Base-by-base conservation (phyloP, 1,140 invertebrate genomes). In the Tachypleus tridentatus region DNA sequence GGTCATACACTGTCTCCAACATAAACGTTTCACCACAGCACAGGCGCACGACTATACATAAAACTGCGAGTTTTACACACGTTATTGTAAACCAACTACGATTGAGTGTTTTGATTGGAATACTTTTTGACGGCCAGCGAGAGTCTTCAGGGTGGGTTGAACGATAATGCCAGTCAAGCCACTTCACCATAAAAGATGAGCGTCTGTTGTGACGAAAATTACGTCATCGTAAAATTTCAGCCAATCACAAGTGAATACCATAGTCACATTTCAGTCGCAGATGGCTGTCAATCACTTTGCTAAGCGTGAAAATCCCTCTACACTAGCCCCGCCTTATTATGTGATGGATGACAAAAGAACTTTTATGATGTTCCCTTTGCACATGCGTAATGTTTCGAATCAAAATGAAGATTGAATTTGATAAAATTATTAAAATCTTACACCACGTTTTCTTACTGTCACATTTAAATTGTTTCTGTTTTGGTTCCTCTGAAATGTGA, bases 131-230 rank as follows among this genome's bases (percentile, higher is more conserved):
- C 67, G 63, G 69, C 66, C 68, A 67, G 64, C 67, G 58, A 70
- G 68, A 58, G 58, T 67, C 68, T 70, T 70, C 61, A 64, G 70
- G 65, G 71, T 72, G 70, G 73, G 73, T 68, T 70, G 68, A 67
- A 67, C 64, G 69, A 70, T 69, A 67, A 70, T 74, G 72, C 70
- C 71, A 73, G 71, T 74, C 73, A 74, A 73, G 73, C 70, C 72
- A 71, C 68, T 71, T 73, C 73, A 70, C 74, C 72, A 75, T 74
- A 76, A 75, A 76, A 74, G 73, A 74, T 74, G 74, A 71, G 73
- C 72, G 68, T 70, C 68, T 73, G 72, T 69, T 73, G 73, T 73
- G 73, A 75, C 74, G 74, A 72, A 70, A 70, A 70, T 71, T 71
- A 74, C 72, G 71, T 71, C 72, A 72, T 67, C 70, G 73, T 72